Conservation (phyloP, 2,113 vertebrate species). For the Larimichthys polyactis region DNA sequence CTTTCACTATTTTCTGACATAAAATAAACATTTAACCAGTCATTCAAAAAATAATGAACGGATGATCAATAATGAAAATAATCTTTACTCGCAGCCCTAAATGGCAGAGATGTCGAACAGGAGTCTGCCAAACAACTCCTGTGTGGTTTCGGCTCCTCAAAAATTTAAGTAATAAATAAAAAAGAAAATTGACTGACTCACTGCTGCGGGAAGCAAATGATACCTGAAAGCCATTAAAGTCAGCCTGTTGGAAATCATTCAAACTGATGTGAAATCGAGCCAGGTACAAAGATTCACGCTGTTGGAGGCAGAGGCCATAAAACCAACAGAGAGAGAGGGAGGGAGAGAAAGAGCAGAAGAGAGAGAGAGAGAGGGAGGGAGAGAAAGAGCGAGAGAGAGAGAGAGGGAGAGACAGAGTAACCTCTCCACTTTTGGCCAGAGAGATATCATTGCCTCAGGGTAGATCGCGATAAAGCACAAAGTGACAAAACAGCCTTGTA, state of each 20-base stretch:
- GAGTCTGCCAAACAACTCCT: constrained; percentile 4
- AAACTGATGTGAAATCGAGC: constrained; percentile 39
- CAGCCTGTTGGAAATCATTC: constrained; percentile 52
- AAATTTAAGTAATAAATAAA: constrained; percentile 17
- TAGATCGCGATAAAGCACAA: constrained; percentile 56
- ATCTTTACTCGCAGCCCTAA: too few species aligned
- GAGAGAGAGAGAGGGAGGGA: too few species aligned
- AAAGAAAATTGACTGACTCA: constrained; percentile 13
- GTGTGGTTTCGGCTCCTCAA: constrained; percentile 3
- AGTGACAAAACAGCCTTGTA: constrained; percentile 67
- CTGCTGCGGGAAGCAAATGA: constrained; percentile 21
- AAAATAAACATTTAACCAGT: neutral
- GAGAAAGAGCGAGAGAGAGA: neutral
- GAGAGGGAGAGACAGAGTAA: constrained; percentile 8
- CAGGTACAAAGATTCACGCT: constrained; percentile 38
- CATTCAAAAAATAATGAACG: too few species aligned
- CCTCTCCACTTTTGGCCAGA: constrained; percentile 54
- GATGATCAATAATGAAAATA: too few species aligned
- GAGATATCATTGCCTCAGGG: constrained; percentile 64
- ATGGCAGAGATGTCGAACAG: too few species aligned
- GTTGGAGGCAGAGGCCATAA: constrained; percentile 32
- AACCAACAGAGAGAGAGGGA: constrained; percentile 49
- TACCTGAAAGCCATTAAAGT: constrained; percentile 47
- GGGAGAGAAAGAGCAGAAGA: neutral
- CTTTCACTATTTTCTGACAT: neutral